phyloP scores from a whole-genome alignment of 2,113 vertebrate species.

The Urocitellus parryii region DNA sequence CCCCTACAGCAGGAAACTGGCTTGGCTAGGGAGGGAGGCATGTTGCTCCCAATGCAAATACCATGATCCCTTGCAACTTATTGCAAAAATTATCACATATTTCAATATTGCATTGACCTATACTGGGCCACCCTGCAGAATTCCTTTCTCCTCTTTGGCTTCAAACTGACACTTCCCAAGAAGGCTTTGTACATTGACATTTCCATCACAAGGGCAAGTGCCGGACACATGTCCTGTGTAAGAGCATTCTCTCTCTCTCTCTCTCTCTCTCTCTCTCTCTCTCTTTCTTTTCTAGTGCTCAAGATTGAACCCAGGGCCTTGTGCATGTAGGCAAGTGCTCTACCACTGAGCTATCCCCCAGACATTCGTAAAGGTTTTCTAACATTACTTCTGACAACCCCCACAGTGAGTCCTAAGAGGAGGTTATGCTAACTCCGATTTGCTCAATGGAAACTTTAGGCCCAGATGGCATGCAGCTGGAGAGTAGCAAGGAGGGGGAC shows the following conservation, averaged over 20 bases:
- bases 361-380: neutral
- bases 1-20: neutral
- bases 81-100: neutral
- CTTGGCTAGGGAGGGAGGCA: neutral
- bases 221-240: neutral
- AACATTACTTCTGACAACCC: neutral
- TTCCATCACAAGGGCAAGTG: neutral
- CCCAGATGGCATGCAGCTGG: neutral
- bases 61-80: neutral
- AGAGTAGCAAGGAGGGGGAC: neutral
- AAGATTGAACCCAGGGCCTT: no score
- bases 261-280: no score
- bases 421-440: neutral
- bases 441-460: neutral
- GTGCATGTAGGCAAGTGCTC: no score
- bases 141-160: neutral
- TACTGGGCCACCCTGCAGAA: neutral
- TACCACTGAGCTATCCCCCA: neutral
- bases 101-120: neutral
- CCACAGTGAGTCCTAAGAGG: neutral
- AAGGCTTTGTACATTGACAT: rapidly evolving
- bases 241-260: neutral
- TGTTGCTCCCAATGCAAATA: neutral
- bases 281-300: no score
- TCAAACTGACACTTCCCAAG: neutral